These are phyloP conservation scores for Gonatopus flavifemur DNA, from an alignment of 1,140 invertebrate species.

Conservation along the genomic window DNA sequence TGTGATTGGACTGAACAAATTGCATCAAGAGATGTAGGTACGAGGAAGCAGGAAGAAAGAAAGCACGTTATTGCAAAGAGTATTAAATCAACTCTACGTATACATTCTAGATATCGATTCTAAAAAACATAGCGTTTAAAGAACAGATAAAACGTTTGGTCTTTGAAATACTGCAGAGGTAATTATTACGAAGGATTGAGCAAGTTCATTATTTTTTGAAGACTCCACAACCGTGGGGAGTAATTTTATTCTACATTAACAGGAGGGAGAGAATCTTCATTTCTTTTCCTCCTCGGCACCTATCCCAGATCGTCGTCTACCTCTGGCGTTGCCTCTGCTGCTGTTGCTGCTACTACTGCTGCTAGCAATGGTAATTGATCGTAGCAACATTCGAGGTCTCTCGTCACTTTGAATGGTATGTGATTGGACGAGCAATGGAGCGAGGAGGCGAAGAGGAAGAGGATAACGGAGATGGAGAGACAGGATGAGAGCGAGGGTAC, in stretches of 20 bases:
- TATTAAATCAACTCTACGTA: too few species aligned
- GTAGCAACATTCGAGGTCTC: constrained; percentile 21
- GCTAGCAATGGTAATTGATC: constrained; percentile 39
- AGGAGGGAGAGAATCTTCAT: constrained; percentile 10
- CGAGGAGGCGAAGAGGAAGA: constrained; percentile 11
- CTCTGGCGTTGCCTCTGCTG: too few species aligned
- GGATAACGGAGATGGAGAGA: constrained; percentile 11
- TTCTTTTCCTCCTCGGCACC: constrained; percentile 8
- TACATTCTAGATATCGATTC: too few species aligned
- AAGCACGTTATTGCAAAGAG: too few species aligned
- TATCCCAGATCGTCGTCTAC: not conserved
- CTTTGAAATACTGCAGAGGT: constrained; percentile 5
- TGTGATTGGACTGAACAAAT: constrained; percentile 44
- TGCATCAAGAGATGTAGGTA: constrained; percentile 32
- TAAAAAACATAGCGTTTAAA: too few species aligned
- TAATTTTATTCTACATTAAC: constrained; percentile 19
- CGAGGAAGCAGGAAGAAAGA: constrained; percentile 16
- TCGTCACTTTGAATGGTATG: constrained; percentile 41
- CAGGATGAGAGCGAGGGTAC: constrained; percentile 6
- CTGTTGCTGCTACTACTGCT: too few species aligned
- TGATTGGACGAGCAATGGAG: constrained; percentile 41
- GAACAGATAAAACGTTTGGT: too few species aligned
- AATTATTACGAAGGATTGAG: constrained; percentile 31
- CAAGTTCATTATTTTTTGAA: constrained; percentile 4
- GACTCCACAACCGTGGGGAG: constrained; percentile 6